These are phyloP conservation scores for Microcebus tavaratra DNA, from an alignment of 2,113 vertebrate genomes.

Conservation along the genomic window DNA sequence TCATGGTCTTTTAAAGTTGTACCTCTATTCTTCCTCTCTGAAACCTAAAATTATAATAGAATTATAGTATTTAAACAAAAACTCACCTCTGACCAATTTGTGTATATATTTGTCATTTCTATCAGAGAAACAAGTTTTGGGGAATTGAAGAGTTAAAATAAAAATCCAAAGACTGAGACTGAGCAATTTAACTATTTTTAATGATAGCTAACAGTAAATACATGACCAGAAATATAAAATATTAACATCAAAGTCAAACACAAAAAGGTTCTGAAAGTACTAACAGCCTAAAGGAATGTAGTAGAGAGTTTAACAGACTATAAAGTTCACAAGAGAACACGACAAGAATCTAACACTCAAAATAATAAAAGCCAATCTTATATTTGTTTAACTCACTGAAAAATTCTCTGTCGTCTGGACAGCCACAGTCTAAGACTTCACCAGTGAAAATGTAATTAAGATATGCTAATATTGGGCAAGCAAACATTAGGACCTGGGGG, in stretches of 20 bases:
- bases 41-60: neutral
- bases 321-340: conserved; percentile 48
- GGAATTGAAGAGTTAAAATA: conserved; percentile 51
- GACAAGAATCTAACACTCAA: conserved; percentile 52
- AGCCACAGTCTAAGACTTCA: conserved; percentile 21
- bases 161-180: conserved; percentile 52
- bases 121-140: conserved; percentile 59
- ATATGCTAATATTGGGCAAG: conserved; percentile 61
- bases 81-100: neutral
- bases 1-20: neutral
- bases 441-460: conserved; percentile 70
- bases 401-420: conserved; percentile 50
- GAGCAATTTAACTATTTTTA: conserved; percentile 69
- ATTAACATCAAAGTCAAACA: conserved; percentile 70
- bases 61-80: neutral
- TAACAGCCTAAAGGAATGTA: conserved; percentile 55
- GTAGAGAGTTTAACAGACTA: conserved; percentile 55
- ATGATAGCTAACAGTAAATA: conserved; percentile 56
- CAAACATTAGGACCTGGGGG: neutral
- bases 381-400: conserved; percentile 69
- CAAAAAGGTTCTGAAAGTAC: conserved; percentile 50
- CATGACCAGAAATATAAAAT: conserved; percentile 76
- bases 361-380: conserved; percentile 39
- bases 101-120: conserved; percentile 39
- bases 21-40: neutral